Evolutionary conservation across 2,888 invertebrate species (phyloP).

Genomic region (Meliscaeva auricollis): DNA sequence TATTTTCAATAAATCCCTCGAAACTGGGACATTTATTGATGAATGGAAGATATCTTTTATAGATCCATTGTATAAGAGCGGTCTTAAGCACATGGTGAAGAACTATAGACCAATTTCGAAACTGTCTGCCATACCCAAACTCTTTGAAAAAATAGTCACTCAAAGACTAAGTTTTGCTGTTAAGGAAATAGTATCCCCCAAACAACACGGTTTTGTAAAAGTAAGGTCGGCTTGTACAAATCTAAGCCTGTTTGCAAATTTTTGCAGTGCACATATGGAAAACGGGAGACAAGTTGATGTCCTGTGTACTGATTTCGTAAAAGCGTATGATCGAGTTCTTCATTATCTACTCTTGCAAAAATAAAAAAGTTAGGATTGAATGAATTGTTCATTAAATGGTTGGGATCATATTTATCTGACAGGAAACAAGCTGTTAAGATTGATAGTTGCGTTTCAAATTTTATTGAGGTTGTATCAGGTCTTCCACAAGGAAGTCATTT

Average conservation of each 20-base stretch:
- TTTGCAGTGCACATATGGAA: background rate
- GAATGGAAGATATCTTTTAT: slow-evolving; percentile 8
- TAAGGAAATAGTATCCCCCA: background rate
- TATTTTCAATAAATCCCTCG: background rate
- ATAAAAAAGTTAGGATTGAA: background rate
- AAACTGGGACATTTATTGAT: background rate
- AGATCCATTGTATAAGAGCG: background rate
- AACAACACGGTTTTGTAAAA: background rate
- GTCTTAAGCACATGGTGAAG: background rate
- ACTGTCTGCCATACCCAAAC: background rate
- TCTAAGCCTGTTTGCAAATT: background rate
- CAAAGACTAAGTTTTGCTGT: background rate
- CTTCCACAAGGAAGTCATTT: background rate
- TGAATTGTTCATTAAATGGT: background rate
- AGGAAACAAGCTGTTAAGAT: background rate
- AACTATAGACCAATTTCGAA: slow-evolving; percentile 8
- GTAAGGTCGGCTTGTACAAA: background rate
- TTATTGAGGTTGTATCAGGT: background rate
- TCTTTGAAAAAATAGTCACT: background rate
- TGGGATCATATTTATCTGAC: too few species aligned
- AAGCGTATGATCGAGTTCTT: background rate
- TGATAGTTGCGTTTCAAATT: background rate
- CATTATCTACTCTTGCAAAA: background rate
- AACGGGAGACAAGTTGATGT: background rate
- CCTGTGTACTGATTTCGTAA: background rate